phyloP scores from a whole-genome alignment of 2,888 invertebrate genomes.

The Drosophila putrida region DNA sequence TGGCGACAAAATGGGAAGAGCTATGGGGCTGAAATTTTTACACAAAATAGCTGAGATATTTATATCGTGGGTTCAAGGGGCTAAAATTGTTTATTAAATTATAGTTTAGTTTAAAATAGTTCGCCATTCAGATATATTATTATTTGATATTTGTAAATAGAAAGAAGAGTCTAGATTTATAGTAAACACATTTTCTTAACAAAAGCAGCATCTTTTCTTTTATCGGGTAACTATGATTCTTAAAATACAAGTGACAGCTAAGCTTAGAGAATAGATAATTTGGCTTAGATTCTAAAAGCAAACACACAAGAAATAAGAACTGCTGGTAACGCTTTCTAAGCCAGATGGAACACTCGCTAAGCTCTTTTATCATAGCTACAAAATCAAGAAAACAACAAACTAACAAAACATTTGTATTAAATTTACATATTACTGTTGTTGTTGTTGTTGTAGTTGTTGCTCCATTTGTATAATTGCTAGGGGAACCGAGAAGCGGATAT shows the following conservation, averaged over 20 bases:
- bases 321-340: constrained; percentile 44
- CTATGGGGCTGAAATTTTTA: too few species aligned
- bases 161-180: not conserved
- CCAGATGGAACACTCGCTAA: constrained; percentile 12
- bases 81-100: too few species aligned
- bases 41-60: too few species aligned
- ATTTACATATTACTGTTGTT: constrained; percentile 33
- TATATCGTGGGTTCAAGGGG: too few species aligned
- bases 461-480: constrained; percentile 46
- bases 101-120: too few species aligned
- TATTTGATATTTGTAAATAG: too few species aligned
- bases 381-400: constrained; percentile 5
- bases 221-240: not conserved
- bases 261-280: not conserved
- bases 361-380: constrained; percentile 3
- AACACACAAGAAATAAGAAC: not conserved
- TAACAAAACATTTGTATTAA: constrained; percentile 4
- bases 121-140: too few species aligned
- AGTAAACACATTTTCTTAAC: too few species aligned
- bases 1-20: too few species aligned
- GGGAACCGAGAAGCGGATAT: constrained; percentile 29
- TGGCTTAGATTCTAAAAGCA: not conserved
- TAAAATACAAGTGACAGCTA: not conserved
- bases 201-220: not conserved
- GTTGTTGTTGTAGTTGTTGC: constrained; percentile 7